Evolutionary conservation across 2,888 invertebrate genomes (phyloP).

Genomic region (Neoascia interrupta): DNA sequence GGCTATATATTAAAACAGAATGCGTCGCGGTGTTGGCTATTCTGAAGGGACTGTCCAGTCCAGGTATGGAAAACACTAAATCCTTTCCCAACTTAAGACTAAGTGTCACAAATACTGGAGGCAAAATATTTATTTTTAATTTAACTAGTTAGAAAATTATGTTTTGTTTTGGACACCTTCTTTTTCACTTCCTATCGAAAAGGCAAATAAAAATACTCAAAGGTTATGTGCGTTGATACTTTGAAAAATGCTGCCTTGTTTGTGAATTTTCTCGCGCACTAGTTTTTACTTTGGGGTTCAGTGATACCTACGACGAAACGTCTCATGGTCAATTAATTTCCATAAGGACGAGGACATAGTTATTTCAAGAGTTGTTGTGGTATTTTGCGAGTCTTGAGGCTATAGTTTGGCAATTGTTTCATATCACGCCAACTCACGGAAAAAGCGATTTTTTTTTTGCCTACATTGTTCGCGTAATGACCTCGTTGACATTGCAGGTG

Average conservation of each 20-base stretch:
- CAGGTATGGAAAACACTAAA: conserved; percentile 14
- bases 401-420: conserved; percentile 53
- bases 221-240: no score
- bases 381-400: conserved; percentile 36
- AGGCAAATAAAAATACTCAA: no score
- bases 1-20: conserved; percentile 48
- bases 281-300: neutral
- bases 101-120: conserved; percentile 4
- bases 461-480: conserved; percentile 58
- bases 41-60: no score
- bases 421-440: conserved; percentile 62
- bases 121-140: no score
- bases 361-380: conserved; percentile 12
- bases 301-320: neutral
- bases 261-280: no score
- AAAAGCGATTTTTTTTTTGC: conserved; percentile 27
- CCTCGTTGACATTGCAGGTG: conserved; percentile 57
- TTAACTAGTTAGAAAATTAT: conserved; percentile 3
- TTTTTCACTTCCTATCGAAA: conserved; percentile 6
- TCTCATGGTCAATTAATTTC: conserved; percentile 45
- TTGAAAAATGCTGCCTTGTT: conserved; percentile 18
- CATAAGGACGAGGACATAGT: conserved; percentile 25
- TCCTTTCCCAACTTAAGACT: conserved; percentile 22
- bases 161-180: conserved; percentile 30
- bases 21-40: conserved; percentile 40